Percentiles rank a stretch among this genome's conserved stretches.
phyloP scores from a whole-genome alignment of 2,888 invertebrate species.

The Melipona bicolor region DNA sequence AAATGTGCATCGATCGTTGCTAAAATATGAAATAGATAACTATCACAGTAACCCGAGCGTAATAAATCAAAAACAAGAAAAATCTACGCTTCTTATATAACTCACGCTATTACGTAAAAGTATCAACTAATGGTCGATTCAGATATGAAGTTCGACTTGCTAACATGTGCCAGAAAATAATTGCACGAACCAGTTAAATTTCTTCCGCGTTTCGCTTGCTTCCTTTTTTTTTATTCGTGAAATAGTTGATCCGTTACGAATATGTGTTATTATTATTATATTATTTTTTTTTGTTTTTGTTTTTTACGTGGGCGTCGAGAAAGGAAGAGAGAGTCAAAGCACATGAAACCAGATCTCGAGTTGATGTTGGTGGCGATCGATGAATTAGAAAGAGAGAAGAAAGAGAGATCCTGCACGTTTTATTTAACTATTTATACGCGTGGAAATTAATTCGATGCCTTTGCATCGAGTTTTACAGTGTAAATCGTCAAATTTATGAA shows the following conservation, averaged over 20 bases:
- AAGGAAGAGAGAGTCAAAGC: neutral
- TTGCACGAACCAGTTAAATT: conserved; percentile 6
- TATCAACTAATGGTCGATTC: conserved; percentile 5
- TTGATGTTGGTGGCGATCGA: neutral
- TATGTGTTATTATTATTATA: neutral
- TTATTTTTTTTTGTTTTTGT: neutral
- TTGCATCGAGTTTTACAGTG: no score
- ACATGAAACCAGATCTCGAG: neutral
- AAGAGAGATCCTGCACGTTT: no score
- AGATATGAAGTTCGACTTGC: neutral
- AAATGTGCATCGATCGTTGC: neutral
- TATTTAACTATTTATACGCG: no score
- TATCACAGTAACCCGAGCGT: neutral
- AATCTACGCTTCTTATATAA: neutral
- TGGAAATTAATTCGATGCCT: no score
- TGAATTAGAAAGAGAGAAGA: neutral
- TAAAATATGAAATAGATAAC: neutral
- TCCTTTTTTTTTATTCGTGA: neutral
- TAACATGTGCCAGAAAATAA: neutral
- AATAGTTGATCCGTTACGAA: neutral
- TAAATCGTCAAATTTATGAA: no score
- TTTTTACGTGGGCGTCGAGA: neutral
- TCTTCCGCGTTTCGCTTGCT: conserved; percentile 8
- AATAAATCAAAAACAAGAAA: neutral
- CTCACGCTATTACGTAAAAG: conserved; percentile 16